Conservation (phyloP, 2,113 vertebrate genomes). For the Pagrus major region DNA sequence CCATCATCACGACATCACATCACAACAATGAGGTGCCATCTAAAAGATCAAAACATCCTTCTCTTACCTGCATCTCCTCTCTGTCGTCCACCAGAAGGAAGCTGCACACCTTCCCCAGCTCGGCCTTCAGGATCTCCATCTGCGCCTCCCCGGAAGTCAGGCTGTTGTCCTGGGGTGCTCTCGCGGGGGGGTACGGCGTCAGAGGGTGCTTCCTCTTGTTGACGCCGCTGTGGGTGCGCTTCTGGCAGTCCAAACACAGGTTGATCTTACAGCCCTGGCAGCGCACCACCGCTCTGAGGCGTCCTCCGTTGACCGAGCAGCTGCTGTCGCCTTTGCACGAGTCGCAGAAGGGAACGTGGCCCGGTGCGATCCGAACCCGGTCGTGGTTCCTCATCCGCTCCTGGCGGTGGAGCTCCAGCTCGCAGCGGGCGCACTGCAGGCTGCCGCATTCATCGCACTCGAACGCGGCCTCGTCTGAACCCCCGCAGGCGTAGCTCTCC, state of each 20-base stretch:
- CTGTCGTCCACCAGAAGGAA: slow-evolving; percentile 97
- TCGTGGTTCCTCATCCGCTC: slow-evolving; percentile 94
- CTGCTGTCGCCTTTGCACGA: slow-evolving; percentile 91
- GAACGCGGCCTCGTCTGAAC: slow-evolving; percentile 91
- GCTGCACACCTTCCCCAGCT: slow-evolving; percentile 92
- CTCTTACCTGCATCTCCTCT: slow-evolving; percentile 93
- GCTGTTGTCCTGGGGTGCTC: slow-evolving; percentile 65
- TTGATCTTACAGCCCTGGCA: slow-evolving; percentile 97
- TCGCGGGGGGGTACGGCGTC: slow-evolving; percentile 79
- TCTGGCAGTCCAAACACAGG: slow-evolving; percentile 96
- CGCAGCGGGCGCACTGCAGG: slow-evolving; percentile 93
- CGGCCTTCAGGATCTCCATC: slow-evolving; percentile 86
- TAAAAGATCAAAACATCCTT: background rate
- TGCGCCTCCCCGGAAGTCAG: slow-evolving; percentile 83
- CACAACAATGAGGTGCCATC: background rate
- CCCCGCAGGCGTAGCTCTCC: slow-evolving; percentile 96
- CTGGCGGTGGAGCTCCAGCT: slow-evolving; percentile 94
- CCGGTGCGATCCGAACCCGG: slow-evolving; percentile 89
- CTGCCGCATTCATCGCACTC: slow-evolving; percentile 98
- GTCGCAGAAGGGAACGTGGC: slow-evolving; percentile 94
- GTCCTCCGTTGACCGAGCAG: slow-evolving; percentile 69
- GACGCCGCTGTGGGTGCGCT: slow-evolving; percentile 92
- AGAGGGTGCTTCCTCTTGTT: slow-evolving; percentile 94
- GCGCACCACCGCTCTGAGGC: slow-evolving; percentile 91
- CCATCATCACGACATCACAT: background rate